Evolutionary conservation across 2,797 vertebrate genomes (phyloP), one percentile per base, ranked within the genome.

Genomic region (Hapalemur alaotrensis): DNA sequence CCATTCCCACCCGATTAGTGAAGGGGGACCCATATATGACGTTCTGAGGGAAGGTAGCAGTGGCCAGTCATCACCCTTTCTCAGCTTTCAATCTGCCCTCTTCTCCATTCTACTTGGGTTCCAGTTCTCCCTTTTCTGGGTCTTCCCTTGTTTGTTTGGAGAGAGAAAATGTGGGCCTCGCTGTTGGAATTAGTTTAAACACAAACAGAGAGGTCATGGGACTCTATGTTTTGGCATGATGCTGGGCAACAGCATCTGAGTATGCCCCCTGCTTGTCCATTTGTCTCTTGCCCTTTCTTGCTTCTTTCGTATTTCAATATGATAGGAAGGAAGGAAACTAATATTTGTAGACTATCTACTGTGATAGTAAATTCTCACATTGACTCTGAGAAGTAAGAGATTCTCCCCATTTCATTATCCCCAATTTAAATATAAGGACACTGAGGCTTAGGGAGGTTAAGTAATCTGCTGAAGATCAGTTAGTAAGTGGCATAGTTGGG

Each of bases 341-440:
- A 63, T 61, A 81, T 61, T 61, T 54, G 23, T 41, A 65, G 78
- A 54, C 7, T 41, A 18, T 61, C 43, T 63, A 30, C 48, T 59
- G 32, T 69, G 61, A 83, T 70, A 69, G 92, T 54, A 67, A 89
- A 59, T 70, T 80, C 50, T 96, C 76, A 89, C 35, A 57, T 23
- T 2, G 9, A 75, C 30, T 76, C 52, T 65, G 63, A 57, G 41
- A 72, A 94, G 72, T 32, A 93, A 22, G 61, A 83, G 73, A 52
- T 88, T 59, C 61, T 59, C 35, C 59, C 57, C 38, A 28, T 48
- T 75, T 72, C n/a, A 70, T 85, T 38, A 83, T 38, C 79, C 35
- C 23, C 73, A 83, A 25, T 93, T 93, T 91, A 84, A 89, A 72
- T 46, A 48, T 35, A 67, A 95, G 81, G 69, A 91, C 63, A 50